Evolutionary conservation across 1,140 invertebrate species (phyloP), one percentile per base, ranked within the genome.

Genomic region (Sminthurides bifidus): DNA sequence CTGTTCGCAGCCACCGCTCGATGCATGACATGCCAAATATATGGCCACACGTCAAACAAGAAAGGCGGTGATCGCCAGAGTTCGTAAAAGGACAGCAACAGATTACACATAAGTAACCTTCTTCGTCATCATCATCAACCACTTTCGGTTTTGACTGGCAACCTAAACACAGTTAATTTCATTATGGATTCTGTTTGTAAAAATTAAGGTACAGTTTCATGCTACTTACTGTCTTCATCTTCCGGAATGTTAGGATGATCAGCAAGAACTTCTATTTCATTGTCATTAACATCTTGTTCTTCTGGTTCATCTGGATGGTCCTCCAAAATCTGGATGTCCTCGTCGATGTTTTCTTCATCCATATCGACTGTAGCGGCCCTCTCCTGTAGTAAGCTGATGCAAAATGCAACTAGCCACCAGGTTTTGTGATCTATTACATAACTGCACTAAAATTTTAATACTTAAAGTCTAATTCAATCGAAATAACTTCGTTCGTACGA

Each of bases 61-160:
- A 82, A 1, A 93, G 70, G 44, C 87, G 75, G 72, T 94, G 92
- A 1, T 79, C 77, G 0, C 89, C 89, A n/a, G 80, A 80, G 66
- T 82, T 90, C 1, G 82, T 86, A 84, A 87, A 93, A 12, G 74
- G 69, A 35, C 92, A 88, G 62, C 91, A 76, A 66, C 92, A 95
- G 60, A 95, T 92, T 0, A 87, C 77, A 65, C 91, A 95, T 0
- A 75, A 77, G 61, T 81, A 75, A 14, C 80, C 83, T 54, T 82
- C 79, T 30, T 78, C 75, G 2, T 58, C 56, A 24, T 57, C 55
- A 2, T 21, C 31, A 37, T 26, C n/a, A 6, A n/a, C 17, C 2
- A 17, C 15, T n/a, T 4, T 50, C 15, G 30, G 6, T 10, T 19
- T 45, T 6, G 17, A 44, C n/a, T 14, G 35, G 26, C 17, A 35